Conservation (phyloP, 2,113 vertebrate genomes). For the Megalops atlanticus region DNA sequence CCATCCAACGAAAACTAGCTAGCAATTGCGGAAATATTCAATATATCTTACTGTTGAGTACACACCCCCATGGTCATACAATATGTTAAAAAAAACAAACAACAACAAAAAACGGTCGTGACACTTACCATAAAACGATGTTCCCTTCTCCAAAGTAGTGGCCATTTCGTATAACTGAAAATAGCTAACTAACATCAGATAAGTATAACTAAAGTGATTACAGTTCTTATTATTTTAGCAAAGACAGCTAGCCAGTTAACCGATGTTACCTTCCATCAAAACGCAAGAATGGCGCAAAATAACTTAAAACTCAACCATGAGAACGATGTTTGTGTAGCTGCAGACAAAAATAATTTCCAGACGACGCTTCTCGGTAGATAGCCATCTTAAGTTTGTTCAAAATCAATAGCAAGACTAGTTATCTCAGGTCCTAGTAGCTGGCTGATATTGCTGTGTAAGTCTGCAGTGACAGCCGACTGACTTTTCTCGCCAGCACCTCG, state of each 20-base stretch:
- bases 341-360: not conserved
- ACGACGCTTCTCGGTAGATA: not conserved
- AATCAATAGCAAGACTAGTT: not conserved
- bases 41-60: not conserved
- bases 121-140: slow-evolving; percentile 14
- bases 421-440: not conserved
- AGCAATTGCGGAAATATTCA: not conserved
- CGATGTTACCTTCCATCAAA: too few relatives aligned
- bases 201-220: too few relatives aligned
- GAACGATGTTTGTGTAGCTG: too few relatives aligned
- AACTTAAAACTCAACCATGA: not conserved
- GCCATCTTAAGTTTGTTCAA: slow-evolving; percentile 55
- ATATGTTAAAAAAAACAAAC: not conserved
- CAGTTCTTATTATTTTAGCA: not conserved
- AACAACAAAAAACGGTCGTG: not conserved
- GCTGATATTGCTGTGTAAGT: not conserved
- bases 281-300: not conserved
- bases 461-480: slow-evolving; percentile 46
- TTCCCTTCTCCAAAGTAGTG: not conserved
- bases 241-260: not conserved
- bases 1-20: too few relatives aligned
- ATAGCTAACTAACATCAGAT: not conserved
- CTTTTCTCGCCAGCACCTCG: slow-evolving; percentile 54
- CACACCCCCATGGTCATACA: not conserved
- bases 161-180: too few relatives aligned